phyloP scores from a whole-genome alignment of 2,113 vertebrate species.

The Phycodurus eques region DNA sequence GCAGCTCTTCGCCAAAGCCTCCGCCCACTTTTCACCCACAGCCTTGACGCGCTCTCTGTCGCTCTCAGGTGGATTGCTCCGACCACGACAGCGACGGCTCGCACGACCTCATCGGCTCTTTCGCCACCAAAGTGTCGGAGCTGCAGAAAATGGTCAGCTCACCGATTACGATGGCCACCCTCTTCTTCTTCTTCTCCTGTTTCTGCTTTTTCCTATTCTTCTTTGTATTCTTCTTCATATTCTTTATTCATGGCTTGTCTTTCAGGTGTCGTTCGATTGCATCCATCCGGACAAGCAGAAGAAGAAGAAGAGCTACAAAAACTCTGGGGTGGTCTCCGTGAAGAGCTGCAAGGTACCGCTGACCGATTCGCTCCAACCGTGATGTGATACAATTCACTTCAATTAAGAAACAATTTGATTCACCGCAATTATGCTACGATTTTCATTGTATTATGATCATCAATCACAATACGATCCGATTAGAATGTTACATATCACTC shows the following conservation, averaged over 20 bases:
- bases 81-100: constrained; percentile 87
- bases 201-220: not conserved
- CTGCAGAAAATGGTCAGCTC: constrained; percentile 82
- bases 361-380: not conserved
- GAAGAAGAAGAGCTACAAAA: constrained; percentile 93
- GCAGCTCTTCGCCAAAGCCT: too few species aligned
- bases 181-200: not conserved
- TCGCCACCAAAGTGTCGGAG: constrained; percentile 79
- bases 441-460: too few species aligned
- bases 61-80: constrained; percentile 80
- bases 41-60: not conserved
- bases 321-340: constrained; percentile 83
- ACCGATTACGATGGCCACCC: not conserved
- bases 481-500: too few species aligned
- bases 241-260: not conserved
- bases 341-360: constrained; percentile 82
- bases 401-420: too few species aligned
- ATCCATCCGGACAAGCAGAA: constrained; percentile 88
- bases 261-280: constrained; percentile 85
- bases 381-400: not conserved
- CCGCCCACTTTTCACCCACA: not conserved
- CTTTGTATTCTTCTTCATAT: too few species aligned
- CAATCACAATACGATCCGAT: too few species aligned
- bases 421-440: too few species aligned
- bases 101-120: constrained; percentile 88